Conservation (phyloP, 2,797 vertebrate species). For the Loris lydekkerianus region DNA sequence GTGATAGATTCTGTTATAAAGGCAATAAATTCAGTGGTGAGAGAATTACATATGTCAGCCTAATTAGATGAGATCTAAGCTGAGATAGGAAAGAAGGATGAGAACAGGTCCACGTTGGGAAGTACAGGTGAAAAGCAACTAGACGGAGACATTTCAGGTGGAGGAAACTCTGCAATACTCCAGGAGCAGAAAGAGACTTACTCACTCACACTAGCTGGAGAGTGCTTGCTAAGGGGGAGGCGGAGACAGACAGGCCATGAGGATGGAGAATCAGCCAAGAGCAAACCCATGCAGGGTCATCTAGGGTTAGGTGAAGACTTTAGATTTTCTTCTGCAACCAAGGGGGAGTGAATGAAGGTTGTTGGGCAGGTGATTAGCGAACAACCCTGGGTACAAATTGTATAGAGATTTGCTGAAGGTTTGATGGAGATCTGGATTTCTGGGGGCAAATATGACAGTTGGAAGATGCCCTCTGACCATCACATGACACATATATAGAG, state of each 20-base stretch:
- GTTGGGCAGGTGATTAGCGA: not conserved
- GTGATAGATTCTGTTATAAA: not conserved
- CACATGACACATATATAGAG: not conserved
- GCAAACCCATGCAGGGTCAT: not conserved
- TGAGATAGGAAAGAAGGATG: not conserved
- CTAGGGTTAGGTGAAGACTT: not conserved
- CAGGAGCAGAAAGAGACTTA: not conserved
- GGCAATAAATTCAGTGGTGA: not conserved
- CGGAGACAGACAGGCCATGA: rapidly evolving
- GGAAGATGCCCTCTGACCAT: not conserved
- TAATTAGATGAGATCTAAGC: not conserved
- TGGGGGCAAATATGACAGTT: not conserved
- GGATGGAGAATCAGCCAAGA: not conserved
- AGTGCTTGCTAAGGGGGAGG: not conserved
- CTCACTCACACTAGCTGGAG: not conserved
- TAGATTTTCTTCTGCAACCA: not conserved
- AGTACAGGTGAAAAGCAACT: not conserved
- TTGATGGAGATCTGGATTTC: not conserved
- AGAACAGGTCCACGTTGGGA: not conserved
- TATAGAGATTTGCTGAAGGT: not conserved
- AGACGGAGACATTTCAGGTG: not conserved
- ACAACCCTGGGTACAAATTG: not conserved
- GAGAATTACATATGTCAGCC: not conserved
- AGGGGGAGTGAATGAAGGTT: not conserved
- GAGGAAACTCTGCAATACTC: not conserved